phyloP scores from a whole-genome alignment of 92 coral and sea anemone species.

The Meandrina meandrites region DNA sequence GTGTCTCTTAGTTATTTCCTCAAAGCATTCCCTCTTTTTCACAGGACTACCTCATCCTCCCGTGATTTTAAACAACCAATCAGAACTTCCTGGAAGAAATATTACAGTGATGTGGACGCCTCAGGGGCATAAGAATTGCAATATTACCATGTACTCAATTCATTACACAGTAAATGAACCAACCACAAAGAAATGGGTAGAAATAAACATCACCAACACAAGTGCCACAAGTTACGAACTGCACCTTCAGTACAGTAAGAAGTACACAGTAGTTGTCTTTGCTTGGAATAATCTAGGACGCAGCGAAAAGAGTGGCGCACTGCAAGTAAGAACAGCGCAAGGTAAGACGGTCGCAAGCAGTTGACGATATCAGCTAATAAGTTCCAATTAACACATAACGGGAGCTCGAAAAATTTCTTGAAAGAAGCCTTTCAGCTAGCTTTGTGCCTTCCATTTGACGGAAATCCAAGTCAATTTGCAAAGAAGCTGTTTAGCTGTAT shows the following conservation, averaged over 20 bases:
- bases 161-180: neutral
- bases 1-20: too few relatives aligned
- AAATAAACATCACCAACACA: neutral
- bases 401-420: too few relatives aligned
- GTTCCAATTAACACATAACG: too few relatives aligned
- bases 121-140: neutral
- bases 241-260: neutral
- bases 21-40: neutral
- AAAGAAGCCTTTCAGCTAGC: too few relatives aligned
- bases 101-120: slow-evolving; percentile 14
- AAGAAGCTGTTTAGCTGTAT: too few relatives aligned
- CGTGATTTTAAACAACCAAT: neutral
- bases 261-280: neutral
- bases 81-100: neutral
- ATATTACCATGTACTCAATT: slow-evolving; percentile 13
- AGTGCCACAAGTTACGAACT: neutral
- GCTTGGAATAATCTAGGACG: slow-evolving; percentile 31
- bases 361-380: too few relatives aligned
- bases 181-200: neutral
- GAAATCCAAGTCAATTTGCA: too few relatives aligned
- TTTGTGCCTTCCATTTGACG: too few relatives aligned
- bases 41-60: slow-evolving; percentile 20
- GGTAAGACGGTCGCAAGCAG: neutral
- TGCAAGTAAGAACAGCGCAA: neutral
- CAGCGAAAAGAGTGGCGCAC: neutral